Percentiles rank a stretch among this genome's conserved stretches.
phyloP scores from a whole-genome alignment of 1,140 invertebrate genomes.

The Drosophila mojavensis region DNA sequence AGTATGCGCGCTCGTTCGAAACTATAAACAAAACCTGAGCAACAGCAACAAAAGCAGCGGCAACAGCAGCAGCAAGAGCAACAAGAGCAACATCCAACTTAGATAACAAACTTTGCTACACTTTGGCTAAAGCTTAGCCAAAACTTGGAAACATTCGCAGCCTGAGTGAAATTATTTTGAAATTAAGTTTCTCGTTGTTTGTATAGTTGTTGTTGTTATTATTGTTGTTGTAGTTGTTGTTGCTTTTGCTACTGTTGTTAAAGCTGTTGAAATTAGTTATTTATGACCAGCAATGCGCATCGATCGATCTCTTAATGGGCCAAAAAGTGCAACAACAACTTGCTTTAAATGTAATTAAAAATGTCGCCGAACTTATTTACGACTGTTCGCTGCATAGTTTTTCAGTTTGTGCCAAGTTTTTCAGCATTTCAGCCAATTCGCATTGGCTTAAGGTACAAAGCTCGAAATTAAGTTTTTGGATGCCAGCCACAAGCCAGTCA shows the following conservation, averaged over 20 bases:
- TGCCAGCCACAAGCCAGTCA: background rate
- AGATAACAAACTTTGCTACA: slow-evolving; percentile 61
- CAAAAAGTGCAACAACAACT: slow-evolving; percentile 45
- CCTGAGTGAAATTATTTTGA: slow-evolving; percentile 71
- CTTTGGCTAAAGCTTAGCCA: slow-evolving; percentile 48
- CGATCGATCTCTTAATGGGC: slow-evolving; percentile 69
- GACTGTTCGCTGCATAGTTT: slow-evolving; percentile 69
- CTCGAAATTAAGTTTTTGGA: slow-evolving; percentile 8
- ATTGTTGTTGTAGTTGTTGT: slow-evolving; percentile 19
- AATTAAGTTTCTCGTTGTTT: slow-evolving; percentile 67
- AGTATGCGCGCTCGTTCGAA: slow-evolving; percentile 36
- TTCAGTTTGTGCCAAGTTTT: slow-evolving; percentile 47
- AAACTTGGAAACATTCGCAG: slow-evolving; percentile 56
- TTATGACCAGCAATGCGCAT: slow-evolving; percentile 72
- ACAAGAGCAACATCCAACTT: slow-evolving; percentile 25
- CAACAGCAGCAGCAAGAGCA: background rate
- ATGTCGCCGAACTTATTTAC: slow-evolving; percentile 82
- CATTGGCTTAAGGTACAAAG: slow-evolving; percentile 1
- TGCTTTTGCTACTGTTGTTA: slow-evolving; percentile 11
- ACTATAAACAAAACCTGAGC: slow-evolving; percentile 66
- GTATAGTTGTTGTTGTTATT: slow-evolving; percentile 18
- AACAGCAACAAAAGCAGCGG: background rate
- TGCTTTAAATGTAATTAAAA: slow-evolving; percentile 80
- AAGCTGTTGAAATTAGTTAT: slow-evolving; percentile 66
- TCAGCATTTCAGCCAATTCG: slow-evolving; percentile 37